Conservation (phyloP, 2,888 invertebrate species). For the Meghimatium bilineatum region DNA sequence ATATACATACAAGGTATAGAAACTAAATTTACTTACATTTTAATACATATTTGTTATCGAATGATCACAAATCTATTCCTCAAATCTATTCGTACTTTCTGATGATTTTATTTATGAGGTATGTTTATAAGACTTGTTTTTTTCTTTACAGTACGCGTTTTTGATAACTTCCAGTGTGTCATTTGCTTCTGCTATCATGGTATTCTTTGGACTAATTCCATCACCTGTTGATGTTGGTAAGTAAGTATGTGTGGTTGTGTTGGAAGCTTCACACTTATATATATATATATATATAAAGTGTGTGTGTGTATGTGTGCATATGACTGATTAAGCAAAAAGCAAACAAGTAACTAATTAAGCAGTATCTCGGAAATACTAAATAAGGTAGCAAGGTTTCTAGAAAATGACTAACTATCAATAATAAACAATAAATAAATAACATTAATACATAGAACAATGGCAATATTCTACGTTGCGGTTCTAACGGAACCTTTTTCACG, state of each 20-base stretch:
- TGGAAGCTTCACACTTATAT: neutral
- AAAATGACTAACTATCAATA: too few relatives aligned
- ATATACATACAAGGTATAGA: constrained; percentile 78
- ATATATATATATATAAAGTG: too few relatives aligned
- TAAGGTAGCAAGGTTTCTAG: too few relatives aligned
- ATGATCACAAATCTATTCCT: neutral
- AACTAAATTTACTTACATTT: too few relatives aligned
- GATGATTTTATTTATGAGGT: neutral
- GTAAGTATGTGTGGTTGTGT: neutral
- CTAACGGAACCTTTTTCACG: too few relatives aligned
- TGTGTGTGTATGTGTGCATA: too few relatives aligned
- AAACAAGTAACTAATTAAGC: too few relatives aligned
- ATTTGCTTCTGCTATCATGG: constrained; percentile 75
- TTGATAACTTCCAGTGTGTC: constrained; percentile 77
- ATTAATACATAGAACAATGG: too few relatives aligned
- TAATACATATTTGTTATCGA: neutral
- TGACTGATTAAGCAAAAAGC: too few relatives aligned
- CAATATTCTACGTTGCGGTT: too few relatives aligned
- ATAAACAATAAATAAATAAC: too few relatives aligned
- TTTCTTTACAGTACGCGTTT: constrained; percentile 77
- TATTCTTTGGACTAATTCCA: constrained; percentile 76
- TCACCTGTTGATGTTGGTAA: constrained; percentile 77
- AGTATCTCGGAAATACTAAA: too few relatives aligned
- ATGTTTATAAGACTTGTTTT: neutral
- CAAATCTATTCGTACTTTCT: neutral